Conservation (phyloP, 2,797 vertebrate species). For the Mormyrops boulengeri region DNA sequence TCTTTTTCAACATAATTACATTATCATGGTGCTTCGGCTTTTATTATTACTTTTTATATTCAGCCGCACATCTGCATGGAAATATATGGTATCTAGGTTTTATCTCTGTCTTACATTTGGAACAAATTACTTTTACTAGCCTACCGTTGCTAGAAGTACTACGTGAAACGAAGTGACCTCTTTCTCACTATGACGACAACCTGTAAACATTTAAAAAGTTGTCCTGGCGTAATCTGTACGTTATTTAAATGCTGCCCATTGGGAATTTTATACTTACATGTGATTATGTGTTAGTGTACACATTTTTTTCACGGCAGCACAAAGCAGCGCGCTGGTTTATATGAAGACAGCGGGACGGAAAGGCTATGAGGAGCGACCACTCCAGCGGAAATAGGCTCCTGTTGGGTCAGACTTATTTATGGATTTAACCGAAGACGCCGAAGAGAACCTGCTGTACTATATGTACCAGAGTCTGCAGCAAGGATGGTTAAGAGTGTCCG, state of each 20-base stretch:
- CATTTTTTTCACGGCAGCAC: neutral
- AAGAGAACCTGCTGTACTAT: conserved; percentile 8
- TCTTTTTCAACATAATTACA: neutral
- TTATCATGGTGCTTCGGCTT: neutral
- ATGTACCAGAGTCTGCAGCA: conserved; percentile 20
- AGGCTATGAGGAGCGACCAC: neutral
- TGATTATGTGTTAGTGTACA: neutral
- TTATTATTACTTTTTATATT: neutral
- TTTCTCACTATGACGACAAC: neutral
- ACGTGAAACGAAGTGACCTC: neutral
- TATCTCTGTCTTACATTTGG: neutral
- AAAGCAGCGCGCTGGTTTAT: neutral
- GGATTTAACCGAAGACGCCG: conserved; percentile 9
- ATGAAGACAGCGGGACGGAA: neutral
- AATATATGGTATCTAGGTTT: neutral
- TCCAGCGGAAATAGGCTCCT: neutral
- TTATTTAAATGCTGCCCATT: neutral
- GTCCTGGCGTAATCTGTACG: neutral
- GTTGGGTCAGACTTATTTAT: neutral
- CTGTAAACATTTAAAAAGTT: neutral
- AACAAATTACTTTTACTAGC: neutral
- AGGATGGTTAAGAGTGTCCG: conserved; percentile 24
- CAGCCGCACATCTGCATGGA: neutral
- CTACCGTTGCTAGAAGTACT: neutral
- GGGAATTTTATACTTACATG: neutral